These are phyloP conservation scores for Chlorodrepanis virens DNA, from an alignment of 2,113 vertebrate genomes.

Conservation along the genomic window DNA sequence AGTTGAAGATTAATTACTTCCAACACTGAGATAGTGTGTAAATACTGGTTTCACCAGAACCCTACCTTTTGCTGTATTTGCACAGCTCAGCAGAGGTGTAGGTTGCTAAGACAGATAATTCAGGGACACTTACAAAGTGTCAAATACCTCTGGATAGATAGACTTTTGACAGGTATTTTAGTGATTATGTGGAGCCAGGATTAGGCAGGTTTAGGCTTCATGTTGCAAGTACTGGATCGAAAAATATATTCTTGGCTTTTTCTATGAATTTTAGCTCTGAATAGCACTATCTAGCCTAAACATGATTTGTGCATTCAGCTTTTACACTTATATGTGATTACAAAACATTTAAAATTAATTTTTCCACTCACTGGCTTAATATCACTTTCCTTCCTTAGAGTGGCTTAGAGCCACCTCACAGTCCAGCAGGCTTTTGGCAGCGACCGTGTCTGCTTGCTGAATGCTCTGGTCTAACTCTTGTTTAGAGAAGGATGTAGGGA, in stretches of 20 bases:
- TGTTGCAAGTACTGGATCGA: neutral
- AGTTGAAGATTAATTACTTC: slow-evolving; percentile 77
- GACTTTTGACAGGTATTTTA: neutral
- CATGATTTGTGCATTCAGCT: neutral
- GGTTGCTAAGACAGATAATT: slow-evolving; percentile 8
- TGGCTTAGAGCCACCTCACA: neutral
- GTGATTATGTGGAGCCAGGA: neutral
- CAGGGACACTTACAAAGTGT: slow-evolving; percentile 34
- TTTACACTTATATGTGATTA: slow-evolving; percentile 4
- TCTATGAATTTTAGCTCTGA: neutral
- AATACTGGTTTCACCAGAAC: slow-evolving; percentile 56
- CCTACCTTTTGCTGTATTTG: slow-evolving; percentile 55
- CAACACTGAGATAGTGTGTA: slow-evolving; percentile 70
- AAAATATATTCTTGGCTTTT: neutral
- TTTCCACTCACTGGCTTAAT: neutral
- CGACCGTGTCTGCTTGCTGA: accelerated
- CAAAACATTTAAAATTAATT: neutral
- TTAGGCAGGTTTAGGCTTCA: neutral
- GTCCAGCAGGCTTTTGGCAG: neutral
- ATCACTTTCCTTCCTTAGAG: neutral
- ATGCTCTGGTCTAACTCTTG: neutral
- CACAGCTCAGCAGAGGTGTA: slow-evolving; percentile 45
- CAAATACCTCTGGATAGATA: neutral
- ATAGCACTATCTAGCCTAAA: neutral
- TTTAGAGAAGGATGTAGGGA: neutral